These are phyloP conservation scores for Crocuta crocuta DNA, from an alignment of 2,113 vertebrate genomes.

Conservation along the genomic window DNA sequence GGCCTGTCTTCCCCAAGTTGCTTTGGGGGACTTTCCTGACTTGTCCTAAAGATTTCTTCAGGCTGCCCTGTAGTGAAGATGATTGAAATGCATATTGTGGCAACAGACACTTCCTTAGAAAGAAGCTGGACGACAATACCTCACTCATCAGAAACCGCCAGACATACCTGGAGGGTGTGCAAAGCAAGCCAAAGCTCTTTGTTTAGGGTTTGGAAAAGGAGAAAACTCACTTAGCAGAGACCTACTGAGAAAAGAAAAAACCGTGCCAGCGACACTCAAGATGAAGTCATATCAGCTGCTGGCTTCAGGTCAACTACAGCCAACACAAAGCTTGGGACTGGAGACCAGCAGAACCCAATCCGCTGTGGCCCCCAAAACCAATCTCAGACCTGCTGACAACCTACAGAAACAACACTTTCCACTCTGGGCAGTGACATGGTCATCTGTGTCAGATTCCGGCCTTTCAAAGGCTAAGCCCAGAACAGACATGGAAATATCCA, in stretches of 20 bases:
- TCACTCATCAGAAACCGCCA: slow-evolving; percentile 82
- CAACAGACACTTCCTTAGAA: slow-evolving; percentile 84
- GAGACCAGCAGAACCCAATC: not conserved
- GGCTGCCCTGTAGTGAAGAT: slow-evolving; percentile 76
- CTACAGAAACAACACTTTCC: not conserved
- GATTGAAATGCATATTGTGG: slow-evolving; percentile 81
- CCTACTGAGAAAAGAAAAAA: slow-evolving; percentile 75
- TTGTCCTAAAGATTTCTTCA: slow-evolving; percentile 78
- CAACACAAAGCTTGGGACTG: slow-evolving; percentile 66
- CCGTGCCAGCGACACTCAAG: slow-evolving; percentile 41
- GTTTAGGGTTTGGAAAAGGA: slow-evolving; percentile 59
- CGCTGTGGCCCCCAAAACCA: not conserved
- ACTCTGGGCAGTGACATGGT: not conserved
- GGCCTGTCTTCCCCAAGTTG: slow-evolving; percentile 57
- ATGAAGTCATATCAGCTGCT: slow-evolving; percentile 77
- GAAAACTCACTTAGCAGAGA: slow-evolving; percentile 51
- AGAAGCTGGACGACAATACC: slow-evolving; percentile 82
- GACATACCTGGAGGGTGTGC: slow-evolving; percentile 81
- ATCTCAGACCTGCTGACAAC: not conserved
- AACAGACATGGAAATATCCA: not conserved
- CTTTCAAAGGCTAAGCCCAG: not conserved
- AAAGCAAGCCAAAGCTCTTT: slow-evolving; percentile 68
- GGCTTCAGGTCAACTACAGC: slow-evolving; percentile 76
- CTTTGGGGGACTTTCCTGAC: slow-evolving; percentile 62
- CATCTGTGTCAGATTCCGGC: not conserved